These are phyloP conservation scores for Artibeus jamaicensis DNA, from an alignment of 2,797 vertebrate species.

Conservation along the genomic window DNA sequence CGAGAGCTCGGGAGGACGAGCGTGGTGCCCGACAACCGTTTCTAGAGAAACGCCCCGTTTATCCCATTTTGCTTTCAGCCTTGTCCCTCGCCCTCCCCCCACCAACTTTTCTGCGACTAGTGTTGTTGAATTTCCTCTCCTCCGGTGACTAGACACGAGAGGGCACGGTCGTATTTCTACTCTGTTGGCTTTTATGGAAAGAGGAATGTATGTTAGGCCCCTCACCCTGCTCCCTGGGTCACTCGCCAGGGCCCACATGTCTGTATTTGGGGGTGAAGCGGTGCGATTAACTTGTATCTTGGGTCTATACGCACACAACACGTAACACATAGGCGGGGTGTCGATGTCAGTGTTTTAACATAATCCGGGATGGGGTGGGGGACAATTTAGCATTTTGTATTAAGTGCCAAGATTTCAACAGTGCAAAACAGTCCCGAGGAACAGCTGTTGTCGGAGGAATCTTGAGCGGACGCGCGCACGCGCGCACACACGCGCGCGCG, in stretches of 20 bases:
- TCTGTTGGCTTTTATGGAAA: background rate
- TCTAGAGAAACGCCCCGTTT: background rate
- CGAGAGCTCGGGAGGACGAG: background rate
- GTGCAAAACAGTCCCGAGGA: slow-evolving; percentile 29
- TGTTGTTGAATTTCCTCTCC: background rate
- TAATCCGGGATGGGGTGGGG: background rate
- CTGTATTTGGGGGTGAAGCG: background rate
- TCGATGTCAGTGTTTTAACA: slow-evolving; percentile 34
- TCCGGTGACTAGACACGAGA: background rate
- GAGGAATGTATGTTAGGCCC: background rate
- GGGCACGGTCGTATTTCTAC: background rate
- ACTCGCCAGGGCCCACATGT: background rate
- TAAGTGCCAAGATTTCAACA: slow-evolving; percentile 51
- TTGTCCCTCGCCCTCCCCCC: background rate
- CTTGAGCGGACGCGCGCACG: background rate
- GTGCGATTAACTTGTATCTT: background rate
- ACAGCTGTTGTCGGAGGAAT: slow-evolving; percentile 45
- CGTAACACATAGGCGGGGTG: background rate
- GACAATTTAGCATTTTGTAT: slow-evolving; percentile 29
- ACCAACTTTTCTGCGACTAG: background rate
- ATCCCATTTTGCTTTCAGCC: background rate
- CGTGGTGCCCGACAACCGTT: fast-evolving
- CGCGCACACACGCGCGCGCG: background rate
- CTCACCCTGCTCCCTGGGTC: background rate
- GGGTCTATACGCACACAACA: background rate